Conservation (phyloP, 2,113 vertebrate species). For the Oreochromis aureus region DNA sequence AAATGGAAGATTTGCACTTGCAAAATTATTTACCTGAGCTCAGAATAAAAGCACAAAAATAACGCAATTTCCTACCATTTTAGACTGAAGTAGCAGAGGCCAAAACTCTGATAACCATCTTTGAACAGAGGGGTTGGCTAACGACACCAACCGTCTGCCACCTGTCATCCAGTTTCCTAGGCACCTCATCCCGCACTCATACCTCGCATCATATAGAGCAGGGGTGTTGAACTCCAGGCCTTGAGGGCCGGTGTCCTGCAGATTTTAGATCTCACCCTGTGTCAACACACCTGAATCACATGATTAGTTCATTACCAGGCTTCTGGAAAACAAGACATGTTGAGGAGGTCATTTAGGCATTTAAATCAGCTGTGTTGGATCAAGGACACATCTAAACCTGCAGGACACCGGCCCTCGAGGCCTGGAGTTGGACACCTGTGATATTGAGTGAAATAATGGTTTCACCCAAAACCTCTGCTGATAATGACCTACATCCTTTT, state of each 20-base stretch:
- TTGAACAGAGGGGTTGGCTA: background rate
- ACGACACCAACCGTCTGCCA: background rate
- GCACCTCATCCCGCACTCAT: background rate
- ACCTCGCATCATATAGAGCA: background rate
- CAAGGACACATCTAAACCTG: background rate
- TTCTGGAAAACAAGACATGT: fast-evolving
- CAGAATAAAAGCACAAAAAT: too few species aligned
- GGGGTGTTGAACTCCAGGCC: background rate
- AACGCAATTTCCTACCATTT: background rate
- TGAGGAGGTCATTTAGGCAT: fast-evolving
- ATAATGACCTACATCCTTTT: background rate
- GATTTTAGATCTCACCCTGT: background rate
- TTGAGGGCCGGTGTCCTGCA: background rate
- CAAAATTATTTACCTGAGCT: too few species aligned
- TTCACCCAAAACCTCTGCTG: background rate
- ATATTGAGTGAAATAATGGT: background rate
- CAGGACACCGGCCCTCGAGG: background rate
- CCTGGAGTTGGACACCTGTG: background rate
- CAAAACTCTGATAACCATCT: background rate
- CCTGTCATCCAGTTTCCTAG: background rate
- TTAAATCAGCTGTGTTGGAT: background rate
- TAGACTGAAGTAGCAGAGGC: background rate
- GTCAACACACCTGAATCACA: background rate
- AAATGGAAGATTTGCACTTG: too few species aligned
- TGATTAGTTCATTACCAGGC: background rate